A percentile compares a stretch with the other conserved stretches of the same genome.
These are phyloP conservation scores for Goniozus legneri DNA, from an alignment of 1,140 invertebrate species.

Conservation along the genomic window DNA sequence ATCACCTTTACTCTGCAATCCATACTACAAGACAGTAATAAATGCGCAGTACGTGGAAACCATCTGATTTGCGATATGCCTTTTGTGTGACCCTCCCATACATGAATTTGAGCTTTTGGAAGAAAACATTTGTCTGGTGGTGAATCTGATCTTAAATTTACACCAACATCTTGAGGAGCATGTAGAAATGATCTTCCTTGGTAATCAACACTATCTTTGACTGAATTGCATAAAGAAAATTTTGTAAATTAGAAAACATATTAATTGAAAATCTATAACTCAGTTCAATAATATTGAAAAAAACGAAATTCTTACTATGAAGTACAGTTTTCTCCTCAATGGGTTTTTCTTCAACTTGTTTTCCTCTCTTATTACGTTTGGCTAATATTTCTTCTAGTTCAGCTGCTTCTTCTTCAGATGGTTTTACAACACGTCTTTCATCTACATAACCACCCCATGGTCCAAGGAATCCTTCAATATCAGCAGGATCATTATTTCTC, in stretches of 20 bases:
- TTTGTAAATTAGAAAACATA: conserved; percentile 6
- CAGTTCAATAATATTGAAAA: no score
- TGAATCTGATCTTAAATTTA: conserved; percentile 88
- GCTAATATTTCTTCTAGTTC: conserved; percentile 92
- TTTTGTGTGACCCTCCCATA: conserved; percentile 96
- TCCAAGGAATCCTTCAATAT: conserved; percentile 93
- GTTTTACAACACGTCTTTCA: conserved; percentile 84
- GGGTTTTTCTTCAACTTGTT: conserved; percentile 83
- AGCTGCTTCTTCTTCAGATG: conserved; percentile 87
- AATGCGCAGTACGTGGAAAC: conserved; percentile 93
- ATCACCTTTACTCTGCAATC: conserved; percentile 90
- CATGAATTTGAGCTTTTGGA: conserved; percentile 94
- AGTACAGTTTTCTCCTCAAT: conserved; percentile 93
- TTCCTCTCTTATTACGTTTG: conserved; percentile 83
- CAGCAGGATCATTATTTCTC: conserved; percentile 85
- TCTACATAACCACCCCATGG: conserved; percentile 96
- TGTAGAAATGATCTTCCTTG: conserved; percentile 94
- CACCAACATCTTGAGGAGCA: conserved; percentile 91
- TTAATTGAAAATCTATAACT: background rate
- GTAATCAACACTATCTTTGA: conserved; percentile 94
- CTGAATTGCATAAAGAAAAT: conserved; percentile 54
- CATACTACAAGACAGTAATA: conserved; percentile 94
- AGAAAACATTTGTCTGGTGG: conserved; percentile 95
- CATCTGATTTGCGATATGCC: conserved; percentile 94
- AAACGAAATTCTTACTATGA: conserved; percentile 79